Percentiles rank a stretch among this genome's conserved stretches.
phyloP scores from a whole-genome alignment of 2,888 invertebrate genomes.

The Sepioteuthis lessoniana region DNA sequence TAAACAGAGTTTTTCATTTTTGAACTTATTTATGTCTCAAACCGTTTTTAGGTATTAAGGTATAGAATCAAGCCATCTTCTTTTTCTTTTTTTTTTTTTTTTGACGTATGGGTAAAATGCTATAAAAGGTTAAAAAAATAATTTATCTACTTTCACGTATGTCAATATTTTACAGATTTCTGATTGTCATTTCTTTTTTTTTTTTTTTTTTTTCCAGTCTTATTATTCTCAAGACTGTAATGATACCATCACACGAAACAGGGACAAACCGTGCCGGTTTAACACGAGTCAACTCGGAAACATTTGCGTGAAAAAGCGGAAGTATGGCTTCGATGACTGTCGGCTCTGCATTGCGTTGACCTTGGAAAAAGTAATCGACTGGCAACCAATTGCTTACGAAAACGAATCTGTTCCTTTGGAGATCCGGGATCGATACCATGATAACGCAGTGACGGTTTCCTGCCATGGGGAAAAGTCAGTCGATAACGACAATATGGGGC shows the following conservation, averaged over 20 bases:
- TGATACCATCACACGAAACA: slow-evolving; percentile 49
- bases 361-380: slow-evolving; percentile 93
- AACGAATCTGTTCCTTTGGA: slow-evolving; percentile 73
- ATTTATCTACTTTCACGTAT: no score
- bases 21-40: no score
- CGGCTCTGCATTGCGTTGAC: slow-evolving; percentile 97
- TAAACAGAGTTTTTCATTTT: no score
- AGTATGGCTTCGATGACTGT: slow-evolving; percentile 89
- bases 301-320: slow-evolving; percentile 83
- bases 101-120: no score
- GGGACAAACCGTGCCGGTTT: slow-evolving; percentile 85
- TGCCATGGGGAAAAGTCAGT: slow-evolving; percentile 94
- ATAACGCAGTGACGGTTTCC: slow-evolving; percentile 82
- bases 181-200: not conserved
- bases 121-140: no score
- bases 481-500: slow-evolving; percentile 94
- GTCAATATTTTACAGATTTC: not conserved
- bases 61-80: no score
- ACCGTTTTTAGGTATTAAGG: no score
- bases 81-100: no score
- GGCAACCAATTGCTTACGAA: slow-evolving; percentile 86
- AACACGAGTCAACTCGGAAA: slow-evolving; percentile 78
- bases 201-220: not conserved
- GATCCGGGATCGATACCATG: slow-evolving; percentile 72
- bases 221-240: not conserved